phyloP scores from a whole-genome alignment of 1,140 invertebrate species.

The Nephotettix cincticeps region DNA sequence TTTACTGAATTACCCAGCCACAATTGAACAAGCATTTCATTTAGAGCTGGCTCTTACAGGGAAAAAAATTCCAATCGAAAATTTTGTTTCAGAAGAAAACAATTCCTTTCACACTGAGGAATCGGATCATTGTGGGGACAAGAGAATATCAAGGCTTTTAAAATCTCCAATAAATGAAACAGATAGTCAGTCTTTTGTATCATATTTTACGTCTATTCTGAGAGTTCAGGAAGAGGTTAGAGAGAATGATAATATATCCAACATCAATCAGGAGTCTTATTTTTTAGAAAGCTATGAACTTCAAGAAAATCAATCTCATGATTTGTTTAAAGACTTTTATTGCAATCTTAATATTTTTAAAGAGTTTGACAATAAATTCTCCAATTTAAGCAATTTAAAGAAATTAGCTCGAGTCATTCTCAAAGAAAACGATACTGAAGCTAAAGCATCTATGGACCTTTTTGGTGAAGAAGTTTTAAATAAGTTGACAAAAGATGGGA shows the following conservation, averaged over 20 bases:
- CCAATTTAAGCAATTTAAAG: not conserved
- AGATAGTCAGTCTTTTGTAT: not conserved
- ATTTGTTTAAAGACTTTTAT: not conserved
- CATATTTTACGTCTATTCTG: not conserved
- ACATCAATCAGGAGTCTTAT: not conserved
- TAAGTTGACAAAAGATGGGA: conserved; percentile 8
- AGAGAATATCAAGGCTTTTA: conserved; percentile 9
- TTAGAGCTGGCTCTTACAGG: conserved; percentile 55
- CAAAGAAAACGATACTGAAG: conserved; percentile 49
- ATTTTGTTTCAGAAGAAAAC: conserved; percentile 34
- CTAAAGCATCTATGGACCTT: conserved; percentile 49
- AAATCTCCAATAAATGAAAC: not conserved
- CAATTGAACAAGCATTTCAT: conserved; percentile 54
- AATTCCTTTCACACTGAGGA: not conserved
- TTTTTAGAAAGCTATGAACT: not conserved
- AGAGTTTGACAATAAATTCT: not conserved
- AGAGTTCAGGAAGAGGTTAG: not conserved
- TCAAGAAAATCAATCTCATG: not conserved
- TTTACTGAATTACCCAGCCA: conserved; percentile 60
- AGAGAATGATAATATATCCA: not conserved
- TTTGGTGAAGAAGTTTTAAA: conserved; percentile 48
- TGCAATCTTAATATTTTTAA: not conserved
- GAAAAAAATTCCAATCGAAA: conserved; percentile 39
- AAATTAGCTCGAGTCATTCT: conserved; percentile 29
- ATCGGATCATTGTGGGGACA: not conserved